These are phyloP conservation scores for Ptychoptera albimana DNA, from an alignment of 2,888 invertebrate species.

Conservation along the genomic window DNA sequence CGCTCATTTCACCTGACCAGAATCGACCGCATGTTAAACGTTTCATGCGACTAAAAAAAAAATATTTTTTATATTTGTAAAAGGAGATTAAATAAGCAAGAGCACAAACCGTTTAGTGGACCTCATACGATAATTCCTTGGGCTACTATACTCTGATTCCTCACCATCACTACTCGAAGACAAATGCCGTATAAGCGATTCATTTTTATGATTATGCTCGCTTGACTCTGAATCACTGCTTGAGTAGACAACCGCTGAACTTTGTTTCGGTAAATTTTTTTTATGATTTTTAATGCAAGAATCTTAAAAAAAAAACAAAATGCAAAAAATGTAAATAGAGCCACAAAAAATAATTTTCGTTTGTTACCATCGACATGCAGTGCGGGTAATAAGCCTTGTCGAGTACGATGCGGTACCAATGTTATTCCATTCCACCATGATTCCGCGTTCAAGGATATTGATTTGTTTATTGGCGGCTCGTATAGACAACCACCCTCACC, in stretches of 20 bases:
- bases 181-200: constrained; percentile 12
- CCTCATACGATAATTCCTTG: constrained; percentile 11
- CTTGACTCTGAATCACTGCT: constrained; percentile 26
- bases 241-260: constrained; percentile 17
- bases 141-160: constrained; percentile 24
- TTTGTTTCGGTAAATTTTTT: constrained; percentile 14
- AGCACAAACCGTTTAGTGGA: constrained; percentile 2
- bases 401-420: constrained; percentile 24
- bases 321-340: background rate
- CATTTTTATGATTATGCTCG: constrained; percentile 11
- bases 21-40: constrained; percentile 36
- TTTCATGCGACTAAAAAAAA: constrained; percentile 1
- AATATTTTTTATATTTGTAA: background rate
- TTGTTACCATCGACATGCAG: constrained; percentile 18
- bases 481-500: constrained; percentile 23
- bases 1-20: constrained; percentile 62
- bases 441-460: constrained; percentile 14
- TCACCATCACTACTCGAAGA: constrained; percentile 30
- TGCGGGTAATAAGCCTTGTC: constrained; percentile 25
- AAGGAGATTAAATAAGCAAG: background rate
- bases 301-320: background rate
- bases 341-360: background rate
- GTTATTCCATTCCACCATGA: constrained; percentile 25
- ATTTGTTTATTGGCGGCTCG: constrained; percentile 19
- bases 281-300: background rate